These are phyloP conservation scores for Barbus barbus DNA, from an alignment of 2,113 vertebrate genomes.

Conservation along the genomic window DNA sequence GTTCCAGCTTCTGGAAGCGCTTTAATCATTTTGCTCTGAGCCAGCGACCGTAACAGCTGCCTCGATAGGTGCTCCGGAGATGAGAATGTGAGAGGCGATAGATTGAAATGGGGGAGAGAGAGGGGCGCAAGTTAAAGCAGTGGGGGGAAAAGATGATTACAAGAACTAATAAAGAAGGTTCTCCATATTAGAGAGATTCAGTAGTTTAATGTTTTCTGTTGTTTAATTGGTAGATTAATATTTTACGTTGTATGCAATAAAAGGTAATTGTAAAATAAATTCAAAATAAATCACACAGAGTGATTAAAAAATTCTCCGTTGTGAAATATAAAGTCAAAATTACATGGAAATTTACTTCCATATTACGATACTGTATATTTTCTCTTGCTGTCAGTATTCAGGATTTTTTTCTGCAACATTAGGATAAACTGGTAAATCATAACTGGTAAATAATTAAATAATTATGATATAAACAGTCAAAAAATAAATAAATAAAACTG, in stretches of 20 bases:
- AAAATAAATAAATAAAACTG: too few relatives aligned
- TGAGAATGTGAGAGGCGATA: slow-evolving; percentile 33
- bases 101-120: neutral
- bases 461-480: too few relatives aligned
- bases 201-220: neutral
- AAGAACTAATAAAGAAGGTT: neutral
- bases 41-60: slow-evolving; percentile 41
- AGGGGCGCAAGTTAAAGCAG: neutral
- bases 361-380: neutral
- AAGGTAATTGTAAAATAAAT: too few relatives aligned
- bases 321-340: neutral
- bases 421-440: neutral
- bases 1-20: slow-evolving; percentile 48
- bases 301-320: neutral
- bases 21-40: slow-evolving; percentile 53
- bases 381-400: neutral
- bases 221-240: neutral
- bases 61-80: slow-evolving; percentile 37
- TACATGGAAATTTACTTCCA: neutral
- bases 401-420: neutral
- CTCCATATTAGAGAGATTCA: neutral
- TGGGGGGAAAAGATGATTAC: too few relatives aligned
- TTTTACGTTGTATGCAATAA: too few relatives aligned
- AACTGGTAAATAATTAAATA: neutral
- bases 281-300: neutral